Evolutionary conservation across 2,888 invertebrate species (phyloP), one percentile per base, ranked within the genome.

Genomic region (Thelaira solivaga): DNA sequence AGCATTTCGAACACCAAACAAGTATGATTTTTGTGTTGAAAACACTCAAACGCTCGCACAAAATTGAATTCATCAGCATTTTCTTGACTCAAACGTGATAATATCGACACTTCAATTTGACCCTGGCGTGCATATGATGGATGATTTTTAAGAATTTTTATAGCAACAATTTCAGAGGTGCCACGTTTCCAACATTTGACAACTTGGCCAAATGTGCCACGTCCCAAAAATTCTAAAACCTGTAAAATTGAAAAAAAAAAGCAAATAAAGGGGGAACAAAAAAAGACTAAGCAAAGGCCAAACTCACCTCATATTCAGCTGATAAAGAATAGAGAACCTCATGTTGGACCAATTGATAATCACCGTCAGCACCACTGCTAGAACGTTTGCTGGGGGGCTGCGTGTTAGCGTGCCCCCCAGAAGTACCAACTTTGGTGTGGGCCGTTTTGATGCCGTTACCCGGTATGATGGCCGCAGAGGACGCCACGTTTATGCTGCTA

Each of bases 161-260:
- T 99, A 88, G 99, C 99, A 86, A 99, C 99, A 88, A 99, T 99
- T 90, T 99, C 99, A 89, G 98, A 99, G 85, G 99, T 99, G 89
- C 99, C 99, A 89, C 99, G 98, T 91, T 99, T 99, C 99, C 99
- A 99, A 90, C 99, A 99, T 91, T 99, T 99, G 88, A 99, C 99
- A 88, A 99, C 99, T 92, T 97, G 93, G 82, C 99, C 99, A 91
- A 99, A 99, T 83, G 99, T 99, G 86, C 99, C 99, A 84, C 99
- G 94, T 84, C 99, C 99, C 87, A 99, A 93, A 91, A 99, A 99
- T 91, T 99, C 99, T 90, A 99, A 92, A 87, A 99, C 99, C 92
- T 98, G 92, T 86, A 55, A 65, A 41, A 53, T 34, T 53, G 1
- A 22, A 1, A 24, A 0, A 59, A 13, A 59, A 51, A 18, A 11